Conservation (phyloP, 2,113 vertebrate species). For the Pan paniscus region DNA sequence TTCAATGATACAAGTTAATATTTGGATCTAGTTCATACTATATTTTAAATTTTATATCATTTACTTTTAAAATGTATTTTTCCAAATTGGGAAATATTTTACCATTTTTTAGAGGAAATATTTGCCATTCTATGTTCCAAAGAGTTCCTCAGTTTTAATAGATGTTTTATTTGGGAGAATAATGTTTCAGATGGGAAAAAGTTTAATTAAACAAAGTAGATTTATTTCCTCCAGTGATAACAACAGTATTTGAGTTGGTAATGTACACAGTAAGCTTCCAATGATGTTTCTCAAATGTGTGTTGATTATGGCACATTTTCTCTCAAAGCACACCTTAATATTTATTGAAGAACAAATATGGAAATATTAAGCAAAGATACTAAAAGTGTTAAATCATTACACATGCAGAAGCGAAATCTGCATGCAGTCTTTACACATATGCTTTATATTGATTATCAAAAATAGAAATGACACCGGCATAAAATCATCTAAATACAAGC, state of each 20-base stretch:
- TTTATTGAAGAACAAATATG: background rate
- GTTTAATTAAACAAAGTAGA: background rate
- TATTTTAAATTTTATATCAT: background rate
- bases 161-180: background rate
- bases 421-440: background rate
- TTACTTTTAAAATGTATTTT: background rate
- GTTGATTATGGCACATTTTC: background rate
- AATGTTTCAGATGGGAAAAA: background rate
- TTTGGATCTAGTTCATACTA: background rate
- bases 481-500: background rate
- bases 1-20: background rate
- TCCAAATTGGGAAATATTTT: background rate
- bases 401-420: background rate
- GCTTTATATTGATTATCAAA: background rate
- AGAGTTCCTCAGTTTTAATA: background rate
- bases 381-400: background rate
- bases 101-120: background rate
- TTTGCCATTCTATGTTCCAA: background rate
- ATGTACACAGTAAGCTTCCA: background rate
- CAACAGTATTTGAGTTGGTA: background rate
- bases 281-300: background rate
- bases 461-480: background rate
- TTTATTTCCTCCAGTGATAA: background rate
- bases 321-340: background rate
- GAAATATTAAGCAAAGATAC: background rate